phyloP scores from a whole-genome alignment of 2,888 invertebrate species.

The Phorcus lineatus region DNA sequence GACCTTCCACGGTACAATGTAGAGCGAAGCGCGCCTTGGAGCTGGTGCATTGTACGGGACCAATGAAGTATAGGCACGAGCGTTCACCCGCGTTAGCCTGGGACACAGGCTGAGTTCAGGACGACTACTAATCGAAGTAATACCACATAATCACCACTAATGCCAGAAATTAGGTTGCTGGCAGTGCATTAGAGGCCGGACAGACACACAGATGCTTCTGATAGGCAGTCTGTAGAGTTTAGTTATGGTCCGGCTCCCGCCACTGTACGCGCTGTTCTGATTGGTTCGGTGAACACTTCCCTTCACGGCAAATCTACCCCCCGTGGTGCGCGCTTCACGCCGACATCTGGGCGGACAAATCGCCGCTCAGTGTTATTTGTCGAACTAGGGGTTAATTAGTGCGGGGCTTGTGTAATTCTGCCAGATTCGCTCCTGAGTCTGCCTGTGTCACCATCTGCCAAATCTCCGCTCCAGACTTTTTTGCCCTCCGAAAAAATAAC shows the following conservation, averaged over 20 bases:
- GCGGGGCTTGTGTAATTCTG: conserved; percentile 2
- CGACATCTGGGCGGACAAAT: conserved; percentile 3
- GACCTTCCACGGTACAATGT: neutral
- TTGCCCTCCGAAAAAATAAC: neutral
- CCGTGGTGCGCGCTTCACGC: neutral
- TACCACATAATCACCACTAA: conserved; percentile 34
- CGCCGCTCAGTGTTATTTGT: conserved; percentile 7
- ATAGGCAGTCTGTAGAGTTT: neutral
- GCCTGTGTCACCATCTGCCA: neutral
- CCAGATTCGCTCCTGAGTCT: neutral
- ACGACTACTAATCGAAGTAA: conserved; percentile 32
- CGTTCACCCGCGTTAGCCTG: neutral
- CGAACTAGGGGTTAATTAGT: conserved; percentile 8
- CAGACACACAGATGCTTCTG: conserved; percentile 24
- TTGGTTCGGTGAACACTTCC: neutral
- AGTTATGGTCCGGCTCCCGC: neutral
- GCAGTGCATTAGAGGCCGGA: conserved; percentile 31
- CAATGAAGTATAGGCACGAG: neutral
- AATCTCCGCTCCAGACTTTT: neutral
- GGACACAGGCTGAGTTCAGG: neutral
- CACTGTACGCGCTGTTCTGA: neutral
- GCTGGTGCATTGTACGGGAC: neutral
- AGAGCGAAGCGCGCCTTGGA: neutral
- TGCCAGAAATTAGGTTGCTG: conserved; percentile 36
- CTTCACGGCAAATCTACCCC: neutral